These are phyloP conservation scores for Cheilosia urbana DNA, from an alignment of 2,888 invertebrate species.

Conservation along the genomic window DNA sequence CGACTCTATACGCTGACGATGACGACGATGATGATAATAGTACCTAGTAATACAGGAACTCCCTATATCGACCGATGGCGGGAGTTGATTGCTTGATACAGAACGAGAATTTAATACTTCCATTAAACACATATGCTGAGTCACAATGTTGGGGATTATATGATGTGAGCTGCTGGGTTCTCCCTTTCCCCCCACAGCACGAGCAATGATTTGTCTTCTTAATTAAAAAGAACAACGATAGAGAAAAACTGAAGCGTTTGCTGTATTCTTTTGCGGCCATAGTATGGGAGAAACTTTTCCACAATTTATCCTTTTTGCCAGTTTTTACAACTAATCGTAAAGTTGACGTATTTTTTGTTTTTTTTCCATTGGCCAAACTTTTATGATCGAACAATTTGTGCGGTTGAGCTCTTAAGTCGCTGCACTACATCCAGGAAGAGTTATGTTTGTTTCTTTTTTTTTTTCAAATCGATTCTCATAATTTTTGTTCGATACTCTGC, in stretches of 20 bases:
- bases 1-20: not conserved
- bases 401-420: constrained; percentile 14
- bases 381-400: constrained; percentile 54
- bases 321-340: constrained; percentile 55
- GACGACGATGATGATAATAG: constrained; percentile 48
- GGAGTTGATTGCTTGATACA: constrained; percentile 61
- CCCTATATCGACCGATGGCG: constrained; percentile 39
- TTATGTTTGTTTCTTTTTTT: constrained; percentile 8
- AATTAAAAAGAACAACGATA: constrained; percentile 51
- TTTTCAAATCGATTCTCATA: constrained; percentile 5
- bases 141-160: constrained; percentile 61
- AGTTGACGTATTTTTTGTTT: constrained; percentile 7
- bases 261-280: not conserved
- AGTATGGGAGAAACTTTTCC: constrained; percentile 29
- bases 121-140: constrained; percentile 57
- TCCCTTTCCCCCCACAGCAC: not conserved
- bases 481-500: not conserved
- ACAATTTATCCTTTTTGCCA: constrained; percentile 8
- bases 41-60: constrained; percentile 51
- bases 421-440: constrained; percentile 12
- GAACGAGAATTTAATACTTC: constrained; percentile 67
- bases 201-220: constrained; percentile 56
- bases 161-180: constrained; percentile 37
- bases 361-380: constrained; percentile 15
- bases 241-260: constrained; percentile 43